phyloP scores from a whole-genome alignment of 2,888 invertebrate genomes.

The Zele albiditarsus region DNA sequence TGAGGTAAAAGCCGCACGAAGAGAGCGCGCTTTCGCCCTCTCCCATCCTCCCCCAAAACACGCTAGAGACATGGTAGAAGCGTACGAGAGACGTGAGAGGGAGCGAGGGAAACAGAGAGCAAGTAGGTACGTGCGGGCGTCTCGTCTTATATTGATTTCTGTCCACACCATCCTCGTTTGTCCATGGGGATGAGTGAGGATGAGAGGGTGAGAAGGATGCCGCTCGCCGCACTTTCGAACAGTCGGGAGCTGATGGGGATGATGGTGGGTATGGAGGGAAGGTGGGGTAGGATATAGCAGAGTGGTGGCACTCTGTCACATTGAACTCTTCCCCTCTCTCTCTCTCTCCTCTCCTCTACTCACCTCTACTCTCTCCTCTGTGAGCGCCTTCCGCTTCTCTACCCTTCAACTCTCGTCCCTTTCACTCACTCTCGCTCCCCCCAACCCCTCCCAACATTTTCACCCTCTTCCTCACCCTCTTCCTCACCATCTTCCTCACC shows the following conservation, averaged over 20 bases:
- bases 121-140: conserved; percentile 60
- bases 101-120: conserved; percentile 34
- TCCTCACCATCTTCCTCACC: no score
- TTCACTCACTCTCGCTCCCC: no score
- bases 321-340: conserved; percentile 59
- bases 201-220: conserved; percentile 45
- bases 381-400: conserved; percentile 48
- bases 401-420: conserved; percentile 31
- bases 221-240: conserved; percentile 70
- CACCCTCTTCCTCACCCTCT: no score
- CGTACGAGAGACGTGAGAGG: conserved; percentile 39
- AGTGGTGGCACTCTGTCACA: conserved; percentile 72
- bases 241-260: conserved; percentile 55
- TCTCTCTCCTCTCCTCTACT: conserved; percentile 31
- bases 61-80: conserved; percentile 31
- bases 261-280: neutral
- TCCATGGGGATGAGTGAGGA: conserved; percentile 55
- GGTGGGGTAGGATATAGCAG: conserved; percentile 47
- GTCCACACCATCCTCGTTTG: conserved; percentile 69
- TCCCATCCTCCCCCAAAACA: conserved; percentile 33
- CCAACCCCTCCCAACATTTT: no score
- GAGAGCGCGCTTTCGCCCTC: conserved; percentile 22
- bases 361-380: conserved; percentile 63
- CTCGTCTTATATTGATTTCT: conserved; percentile 73
- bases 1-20: conserved; percentile 33